Evolutionary conservation across 1,140 invertebrate genomes (phyloP), one percentile per base, ranked within the genome.

Genomic region (Ceratosolen solmsi): DNA sequence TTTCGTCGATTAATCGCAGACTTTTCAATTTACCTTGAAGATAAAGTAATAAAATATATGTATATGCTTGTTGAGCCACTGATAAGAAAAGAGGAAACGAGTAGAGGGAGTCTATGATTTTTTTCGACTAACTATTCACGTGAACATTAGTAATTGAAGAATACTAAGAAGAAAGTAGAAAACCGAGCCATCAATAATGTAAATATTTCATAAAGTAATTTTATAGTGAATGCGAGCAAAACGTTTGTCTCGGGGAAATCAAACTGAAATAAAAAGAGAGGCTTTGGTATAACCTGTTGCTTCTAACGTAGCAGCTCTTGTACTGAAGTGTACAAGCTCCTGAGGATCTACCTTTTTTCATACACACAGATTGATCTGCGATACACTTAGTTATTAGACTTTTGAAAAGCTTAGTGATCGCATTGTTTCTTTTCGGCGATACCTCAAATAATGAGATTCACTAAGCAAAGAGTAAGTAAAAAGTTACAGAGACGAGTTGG

Each of bases 241-340:
- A 36, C 1, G 30, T 38, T 30, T 56, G 54, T 22, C 17, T 17
- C 5, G 2, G 20, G 20, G 63, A 38, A 27, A 68, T 79, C 76
- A 30, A 38, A 4, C 3, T 41, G n/a, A 22, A 15, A 51, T 27
- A 71, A n/a, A n/a, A n/a, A n/a, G n/a, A n/a, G n/a, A 49, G 49
- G 82, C 79, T 65, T 83, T 72, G 80, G 76, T 83, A 60, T 85
- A 84, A 87, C 86, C 87, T 87, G 87, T 87, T 87, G 87, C 87
- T 75, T 83, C 82, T 79, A 85, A 83, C 79, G 83, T 81, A 83
- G 63, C 49, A 68, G 74, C 75, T 81, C 25, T 60, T 20, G 60
- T 27, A 27, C 68, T 82, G 58, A 27, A 33, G 74, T 51, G 25
- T 63, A 76, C 77, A 79, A 83, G 80, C 74, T 84, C 83, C 80